Conservation (phyloP, 2,113 vertebrate genomes). For the Dipodomys ordii region DNA sequence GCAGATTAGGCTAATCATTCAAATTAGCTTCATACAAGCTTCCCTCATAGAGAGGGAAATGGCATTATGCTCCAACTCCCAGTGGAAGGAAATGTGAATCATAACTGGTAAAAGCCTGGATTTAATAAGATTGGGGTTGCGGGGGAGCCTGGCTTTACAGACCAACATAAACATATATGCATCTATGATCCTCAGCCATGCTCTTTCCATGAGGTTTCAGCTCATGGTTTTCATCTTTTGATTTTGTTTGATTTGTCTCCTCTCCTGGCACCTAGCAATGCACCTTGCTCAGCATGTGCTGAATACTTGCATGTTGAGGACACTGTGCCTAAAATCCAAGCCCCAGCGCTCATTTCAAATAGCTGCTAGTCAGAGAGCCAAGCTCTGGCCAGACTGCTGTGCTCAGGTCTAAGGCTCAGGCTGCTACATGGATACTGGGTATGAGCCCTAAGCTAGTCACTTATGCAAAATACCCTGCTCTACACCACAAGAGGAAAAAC, state of each 20-base stretch:
- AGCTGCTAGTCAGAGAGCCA: neutral
- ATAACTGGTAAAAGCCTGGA: constrained; percentile 63
- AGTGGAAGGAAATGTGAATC: constrained; percentile 65
- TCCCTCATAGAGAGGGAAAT: constrained; percentile 69
- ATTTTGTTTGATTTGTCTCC: neutral
- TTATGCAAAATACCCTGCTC: neutral
- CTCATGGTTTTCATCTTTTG: neutral
- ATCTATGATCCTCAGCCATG: neutral
- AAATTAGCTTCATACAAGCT: constrained; percentile 67
- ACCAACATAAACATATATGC: constrained; percentile 30
- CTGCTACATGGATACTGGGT: too few species aligned
- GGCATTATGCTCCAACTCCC: constrained; percentile 71
- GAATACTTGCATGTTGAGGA: neutral
- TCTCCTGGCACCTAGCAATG: neutral
- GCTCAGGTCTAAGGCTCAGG: neutral
- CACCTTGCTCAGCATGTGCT: neutral
- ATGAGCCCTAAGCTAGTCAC: neutral
- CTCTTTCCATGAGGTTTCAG: neutral
- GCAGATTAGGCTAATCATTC: constrained; percentile 75
- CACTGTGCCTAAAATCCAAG: neutral
- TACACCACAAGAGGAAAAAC: neutral
- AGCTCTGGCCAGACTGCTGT: neutral
- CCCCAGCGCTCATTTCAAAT: neutral
- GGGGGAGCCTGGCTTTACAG: neutral
- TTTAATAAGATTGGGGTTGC: constrained; percentile 63